phyloP scores from a whole-genome alignment of 2,888 invertebrate genomes.

The Metallyticus violacea region DNA sequence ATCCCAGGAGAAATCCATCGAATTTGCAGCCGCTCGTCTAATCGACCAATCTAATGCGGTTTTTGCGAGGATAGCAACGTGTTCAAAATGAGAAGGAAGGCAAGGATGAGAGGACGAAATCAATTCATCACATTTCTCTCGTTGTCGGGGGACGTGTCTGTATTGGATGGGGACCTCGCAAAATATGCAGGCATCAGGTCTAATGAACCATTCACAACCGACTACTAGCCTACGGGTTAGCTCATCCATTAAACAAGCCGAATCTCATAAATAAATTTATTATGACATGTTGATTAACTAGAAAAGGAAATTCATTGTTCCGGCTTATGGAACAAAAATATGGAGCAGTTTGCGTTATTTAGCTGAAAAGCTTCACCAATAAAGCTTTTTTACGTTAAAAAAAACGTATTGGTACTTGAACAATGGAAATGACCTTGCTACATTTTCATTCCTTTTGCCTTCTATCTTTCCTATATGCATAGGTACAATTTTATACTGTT shows the following conservation, averaged over 20 bases:
- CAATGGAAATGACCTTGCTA: no score
- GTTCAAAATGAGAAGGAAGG: background rate
- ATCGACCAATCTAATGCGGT: background rate
- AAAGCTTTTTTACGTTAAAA: no score
- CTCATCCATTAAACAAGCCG: background rate
- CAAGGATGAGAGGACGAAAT: background rate
- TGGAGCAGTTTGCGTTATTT: no score
- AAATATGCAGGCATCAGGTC: background rate
- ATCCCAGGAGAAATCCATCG: no score
- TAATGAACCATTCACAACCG: background rate
- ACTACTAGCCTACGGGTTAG: background rate
- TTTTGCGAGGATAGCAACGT: background rate
- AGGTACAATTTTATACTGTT: no score
- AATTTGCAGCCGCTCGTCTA: no score
- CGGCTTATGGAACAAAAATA: background rate
- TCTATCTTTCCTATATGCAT: no score
- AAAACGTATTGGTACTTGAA: no score
- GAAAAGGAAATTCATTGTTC: background rate
- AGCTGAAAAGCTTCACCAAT: no score
- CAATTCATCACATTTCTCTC: background rate
- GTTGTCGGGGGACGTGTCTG: background rate
- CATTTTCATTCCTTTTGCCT: no score
- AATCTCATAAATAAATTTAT: background rate
- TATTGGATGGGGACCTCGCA: background rate
- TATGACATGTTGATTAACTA: background rate